Evolutionary conservation across 37 sponge, comb jelly and placozoan genomes (phyloP), one percentile per base, ranked within the genome.

Genomic region (Halichondria panicea): DNA sequence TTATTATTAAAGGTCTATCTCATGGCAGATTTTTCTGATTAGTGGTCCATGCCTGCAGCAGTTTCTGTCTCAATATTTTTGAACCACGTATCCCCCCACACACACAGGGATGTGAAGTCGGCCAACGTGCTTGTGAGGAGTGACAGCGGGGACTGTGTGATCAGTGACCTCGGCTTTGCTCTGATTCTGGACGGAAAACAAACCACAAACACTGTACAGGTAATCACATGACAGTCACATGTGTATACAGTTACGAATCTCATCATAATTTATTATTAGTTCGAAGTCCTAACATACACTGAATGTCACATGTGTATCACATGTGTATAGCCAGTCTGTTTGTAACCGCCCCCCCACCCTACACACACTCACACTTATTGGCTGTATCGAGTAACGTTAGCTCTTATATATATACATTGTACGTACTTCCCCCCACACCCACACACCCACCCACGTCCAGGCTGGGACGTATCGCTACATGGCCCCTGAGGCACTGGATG

Each of bases 401-500:
- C n/a, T n/a, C n/a, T n/a, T n/a, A n/a, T n/a, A n/a, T n/a, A n/a
- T n/a, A n/a, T n/a, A n/a, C n/a, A n/a, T n/a, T n/a, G n/a, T n/a
- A n/a, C n/a, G n/a, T n/a, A n/a, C 71, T 70, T 15, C 27, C 32
- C 34, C 67, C 67, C 67, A 35, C 67, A 36, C 22, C 32, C 44
- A 28, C 52, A 33, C 76, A 2, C 45, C 24, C 76, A 24, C 63
- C 30, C 53, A 25, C 32, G 28, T 24, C 3, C 46, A 94, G 94
- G 90, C 85, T 30, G 96, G 96, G 0, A 95, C 96, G 1, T 76
- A 70, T 43, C 83, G 94, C 27, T 95, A 92, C 79, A 95, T 95
- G 96, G 70, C 96, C 1, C 96, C 96, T 2, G 96, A 95, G 70
- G 96, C 84, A 4, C 65, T 95, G 44, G 94, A 92, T 40, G 90